Evolutionary conservation across 2,888 invertebrate species (phyloP), one percentile per base, ranked within the genome.

Genomic region (Eupithecia centaureata): DNA sequence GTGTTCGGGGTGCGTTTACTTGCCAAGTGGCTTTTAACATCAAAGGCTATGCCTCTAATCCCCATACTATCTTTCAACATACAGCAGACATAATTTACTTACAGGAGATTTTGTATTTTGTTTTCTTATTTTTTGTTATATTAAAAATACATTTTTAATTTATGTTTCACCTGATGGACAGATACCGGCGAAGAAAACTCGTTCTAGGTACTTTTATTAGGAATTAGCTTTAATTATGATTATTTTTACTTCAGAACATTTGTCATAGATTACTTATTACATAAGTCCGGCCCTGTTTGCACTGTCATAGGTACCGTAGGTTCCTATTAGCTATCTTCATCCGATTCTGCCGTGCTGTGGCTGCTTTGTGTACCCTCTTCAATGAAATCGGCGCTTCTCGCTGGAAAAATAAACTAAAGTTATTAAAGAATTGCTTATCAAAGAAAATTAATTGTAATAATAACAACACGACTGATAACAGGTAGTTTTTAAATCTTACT

Each of bases 1-100:
- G 25, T 15, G 56, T 80, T 82, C 81, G 73, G 80, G 86, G 86
- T 80, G 82, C 82, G 85, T 80, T 82, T 85, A 85, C 84, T 86
- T 82, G 84, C 82, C 83, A 86, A 91, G 88, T 87, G 85, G 85
- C 87, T 87, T 86, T 88, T 87, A 82, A 91, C 88, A 89, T 91
- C 91, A 91, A 91, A 91, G 87, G 69, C 78, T 63, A 78, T 82
- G 79, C 81, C 74, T 80, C 73, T 67, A 65, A 70, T 47, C 7
- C 42, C 54, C 28, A 54, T n/a, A n/a, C n/a, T n/a, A n/a, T 25
- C 5, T 33, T 63, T 30, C 18, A 38, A 54, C 25, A 47, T 27
- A 22, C 3, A 47, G 22, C 42, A 42, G 42, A 42, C 18, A 18
- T 18, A 3, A 5, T 18, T 42, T 18, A 18, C 10, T 18, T 18